phyloP scores from a whole-genome alignment of 1,140 invertebrate species.

The Calephelis virginiensis region DNA sequence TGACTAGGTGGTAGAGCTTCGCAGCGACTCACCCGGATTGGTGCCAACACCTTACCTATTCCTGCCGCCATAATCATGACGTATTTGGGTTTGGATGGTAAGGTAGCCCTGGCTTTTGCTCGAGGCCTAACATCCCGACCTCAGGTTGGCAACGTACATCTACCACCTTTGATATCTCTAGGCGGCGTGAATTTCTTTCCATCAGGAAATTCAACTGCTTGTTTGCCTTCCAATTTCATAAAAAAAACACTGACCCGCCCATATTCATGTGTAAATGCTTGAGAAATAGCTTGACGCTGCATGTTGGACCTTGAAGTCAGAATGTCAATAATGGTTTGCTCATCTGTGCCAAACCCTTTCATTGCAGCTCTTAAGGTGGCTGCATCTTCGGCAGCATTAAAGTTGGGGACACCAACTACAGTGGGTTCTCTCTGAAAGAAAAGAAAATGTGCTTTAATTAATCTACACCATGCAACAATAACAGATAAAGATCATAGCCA shows the following conservation, averaged over 20 bases:
- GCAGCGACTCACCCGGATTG: too few relatives aligned
- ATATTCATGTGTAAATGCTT: constrained; percentile 86
- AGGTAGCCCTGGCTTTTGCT: too few relatives aligned
- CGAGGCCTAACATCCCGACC: too few relatives aligned
- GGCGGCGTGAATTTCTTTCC: too few relatives aligned
- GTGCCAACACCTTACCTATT: too few relatives aligned
- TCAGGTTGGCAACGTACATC: too few relatives aligned
- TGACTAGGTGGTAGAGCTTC: too few relatives aligned
- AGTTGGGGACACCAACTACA: constrained; percentile 79
- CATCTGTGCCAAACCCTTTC: constrained; percentile 88
- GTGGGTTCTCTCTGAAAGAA: constrained; percentile 78
- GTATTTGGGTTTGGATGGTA: too few relatives aligned
- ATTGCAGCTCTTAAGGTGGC: constrained; percentile 85
- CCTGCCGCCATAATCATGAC: too few relatives aligned
- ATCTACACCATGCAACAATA: background rate
- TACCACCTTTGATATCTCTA: too few relatives aligned
- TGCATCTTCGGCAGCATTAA: constrained; percentile 84
- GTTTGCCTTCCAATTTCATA: background rate
- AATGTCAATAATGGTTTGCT: constrained; percentile 86
- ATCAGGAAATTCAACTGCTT: too few relatives aligned
- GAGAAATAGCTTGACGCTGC: constrained; percentile 84
- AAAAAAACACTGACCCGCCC: constrained; percentile 80
- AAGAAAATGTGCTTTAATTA: background rate
- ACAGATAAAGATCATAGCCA: constrained; percentile 1
- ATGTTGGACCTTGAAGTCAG: constrained; percentile 82